These are phyloP conservation scores for Procapra przewalskii DNA, from an alignment of 2,113 vertebrate genomes.

Conservation along the genomic window DNA sequence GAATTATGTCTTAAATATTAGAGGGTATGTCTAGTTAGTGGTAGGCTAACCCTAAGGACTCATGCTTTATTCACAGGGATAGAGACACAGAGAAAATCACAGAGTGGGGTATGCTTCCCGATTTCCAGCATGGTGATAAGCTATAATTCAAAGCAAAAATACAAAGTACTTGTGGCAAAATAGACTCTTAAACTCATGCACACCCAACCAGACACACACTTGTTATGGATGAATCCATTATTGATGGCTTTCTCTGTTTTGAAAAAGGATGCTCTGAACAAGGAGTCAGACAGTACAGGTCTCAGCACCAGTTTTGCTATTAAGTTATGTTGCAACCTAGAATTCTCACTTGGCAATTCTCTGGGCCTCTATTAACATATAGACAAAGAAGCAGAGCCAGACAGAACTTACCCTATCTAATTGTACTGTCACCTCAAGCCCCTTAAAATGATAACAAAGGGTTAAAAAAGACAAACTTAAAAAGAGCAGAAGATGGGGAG, in stretches of 20 bases:
- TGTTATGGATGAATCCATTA: neutral
- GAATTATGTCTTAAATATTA: neutral
- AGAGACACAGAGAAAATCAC: neutral
- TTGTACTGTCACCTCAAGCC: neutral
- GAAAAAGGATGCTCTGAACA: neutral
- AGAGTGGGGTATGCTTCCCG: neutral
- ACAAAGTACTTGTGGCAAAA: neutral
- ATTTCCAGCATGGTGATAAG: neutral
- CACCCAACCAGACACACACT: neutral
- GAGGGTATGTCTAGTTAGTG: neutral
- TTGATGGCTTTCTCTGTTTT: neutral
- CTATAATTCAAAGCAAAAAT: neutral
- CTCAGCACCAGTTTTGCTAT: neutral
- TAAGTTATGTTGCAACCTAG: neutral
- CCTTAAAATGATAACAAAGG: neutral
- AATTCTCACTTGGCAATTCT: neutral
- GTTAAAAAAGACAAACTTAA: neutral
- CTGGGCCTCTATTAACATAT: neutral
- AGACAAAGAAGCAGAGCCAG: neutral
- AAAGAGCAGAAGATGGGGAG: neutral
- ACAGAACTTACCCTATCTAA: neutral
- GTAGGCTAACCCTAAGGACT: neutral
- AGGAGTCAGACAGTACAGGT: neutral
- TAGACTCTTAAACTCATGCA: neutral
- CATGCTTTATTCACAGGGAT: neutral